These are phyloP conservation scores for Drosophila punjabiensis DNA, from an alignment of 1,140 invertebrate genomes.

Conservation along the genomic window DNA sequence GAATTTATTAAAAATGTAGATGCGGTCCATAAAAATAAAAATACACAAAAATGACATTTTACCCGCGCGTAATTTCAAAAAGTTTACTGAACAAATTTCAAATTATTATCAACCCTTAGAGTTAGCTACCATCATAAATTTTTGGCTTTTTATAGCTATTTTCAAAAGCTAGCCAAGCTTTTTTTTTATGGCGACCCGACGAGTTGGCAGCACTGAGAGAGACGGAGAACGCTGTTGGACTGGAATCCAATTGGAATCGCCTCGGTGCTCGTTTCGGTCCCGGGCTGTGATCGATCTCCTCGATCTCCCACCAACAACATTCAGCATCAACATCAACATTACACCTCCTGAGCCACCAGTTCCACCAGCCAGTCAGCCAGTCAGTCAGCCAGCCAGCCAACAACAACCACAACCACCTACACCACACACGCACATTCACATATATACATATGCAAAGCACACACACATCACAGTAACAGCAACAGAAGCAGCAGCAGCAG, in stretches of 20 bases:
- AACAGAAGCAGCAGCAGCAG: constrained; percentile 14
- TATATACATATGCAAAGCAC: constrained; percentile 2
- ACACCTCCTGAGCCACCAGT: constrained; percentile 7
- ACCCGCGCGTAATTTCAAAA: not conserved
- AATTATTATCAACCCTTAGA: not conserved
- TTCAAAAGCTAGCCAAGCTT: not conserved
- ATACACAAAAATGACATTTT: not conserved
- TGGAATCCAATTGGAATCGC: constrained; percentile 31
- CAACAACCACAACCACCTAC: constrained; percentile 25
- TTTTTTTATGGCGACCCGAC: not conserved
- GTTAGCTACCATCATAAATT: not conserved
- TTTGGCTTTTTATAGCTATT: constrained; percentile 2
- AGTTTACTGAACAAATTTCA: not conserved
- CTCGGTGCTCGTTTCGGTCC: constrained; percentile 36
- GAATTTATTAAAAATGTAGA: too few relatives aligned
- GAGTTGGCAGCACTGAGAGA: constrained; percentile 1
- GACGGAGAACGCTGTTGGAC: constrained; percentile 29
- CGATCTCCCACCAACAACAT: constrained; percentile 29
- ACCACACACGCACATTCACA: constrained; percentile 4
- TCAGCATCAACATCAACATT: constrained; percentile 23
- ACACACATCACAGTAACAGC: constrained; percentile 15
- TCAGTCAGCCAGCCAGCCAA: constrained; percentile 11
- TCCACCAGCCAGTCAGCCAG: constrained; percentile 20
- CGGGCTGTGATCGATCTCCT: constrained; percentile 30
- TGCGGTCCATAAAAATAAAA: too few relatives aligned